Evolutionary conservation across 2,888 invertebrate genomes (phyloP).

Genomic region (Macrophya alboannulata): DNA sequence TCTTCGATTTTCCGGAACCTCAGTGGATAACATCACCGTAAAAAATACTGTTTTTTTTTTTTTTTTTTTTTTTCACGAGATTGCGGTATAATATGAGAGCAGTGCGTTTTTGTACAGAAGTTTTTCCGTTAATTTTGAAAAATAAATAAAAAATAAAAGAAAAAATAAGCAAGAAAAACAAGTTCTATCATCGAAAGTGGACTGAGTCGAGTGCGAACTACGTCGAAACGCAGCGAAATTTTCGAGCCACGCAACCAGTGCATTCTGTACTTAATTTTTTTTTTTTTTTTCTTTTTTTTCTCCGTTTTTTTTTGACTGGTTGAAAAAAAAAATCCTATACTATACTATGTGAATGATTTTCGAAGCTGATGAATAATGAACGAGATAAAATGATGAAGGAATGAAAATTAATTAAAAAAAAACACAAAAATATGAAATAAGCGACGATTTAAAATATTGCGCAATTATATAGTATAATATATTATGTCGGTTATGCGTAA

Average conservation of each 20-base stretch:
- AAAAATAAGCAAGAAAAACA: not conserved
- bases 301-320: too few species aligned
- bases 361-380: not conserved
- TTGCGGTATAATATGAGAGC: constrained; percentile 13
- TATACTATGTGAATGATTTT: not conserved
- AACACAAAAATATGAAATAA: not conserved
- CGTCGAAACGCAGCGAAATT: too few species aligned
- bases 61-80: not conserved
- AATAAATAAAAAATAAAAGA: not conserved
- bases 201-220: constrained; percentile 3
- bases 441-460: constrained; percentile 35
- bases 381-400: not conserved
- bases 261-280: too few species aligned
- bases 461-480: not conserved
- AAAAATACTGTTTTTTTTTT: not conserved
- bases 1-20: too few species aligned
- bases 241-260: too few species aligned
- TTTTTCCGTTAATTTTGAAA: not conserved
- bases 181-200: not conserved
- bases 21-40: not conserved
- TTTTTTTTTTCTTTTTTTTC: too few species aligned
- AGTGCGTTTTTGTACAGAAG: not conserved
- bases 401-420: not conserved
- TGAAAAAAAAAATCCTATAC: too few species aligned
- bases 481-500: constrained; percentile 40